Evolutionary conservation across 2,888 invertebrate genomes (phyloP).

Genomic region (Andrena minutula): DNA sequence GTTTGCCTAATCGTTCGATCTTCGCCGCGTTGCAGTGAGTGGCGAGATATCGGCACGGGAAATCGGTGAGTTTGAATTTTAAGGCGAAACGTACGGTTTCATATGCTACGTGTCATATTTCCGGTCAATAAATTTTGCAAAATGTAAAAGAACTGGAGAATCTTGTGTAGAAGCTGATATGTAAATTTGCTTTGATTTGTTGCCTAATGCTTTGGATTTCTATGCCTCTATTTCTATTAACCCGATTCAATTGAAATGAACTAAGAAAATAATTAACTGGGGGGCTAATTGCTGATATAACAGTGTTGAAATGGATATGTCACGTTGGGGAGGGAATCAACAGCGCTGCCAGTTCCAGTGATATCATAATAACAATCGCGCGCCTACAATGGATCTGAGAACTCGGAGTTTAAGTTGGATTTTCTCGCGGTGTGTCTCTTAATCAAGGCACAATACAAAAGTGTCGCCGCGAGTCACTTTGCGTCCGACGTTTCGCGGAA

Average conservation of each 20-base stretch:
- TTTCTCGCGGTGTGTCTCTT: background rate
- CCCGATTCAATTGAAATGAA: too few relatives aligned
- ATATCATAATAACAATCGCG: background rate
- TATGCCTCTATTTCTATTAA: background rate
- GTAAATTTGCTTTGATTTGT: too few relatives aligned
- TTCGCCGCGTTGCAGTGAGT: slow-evolving; percentile 7
- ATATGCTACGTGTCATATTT: background rate
- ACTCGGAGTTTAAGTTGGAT: background rate
- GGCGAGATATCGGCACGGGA: background rate
- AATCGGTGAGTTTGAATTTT: background rate
- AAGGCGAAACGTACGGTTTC: background rate
- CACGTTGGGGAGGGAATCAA: too few relatives aligned
- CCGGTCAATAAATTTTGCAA: background rate
- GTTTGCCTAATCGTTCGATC: slow-evolving; percentile 72
- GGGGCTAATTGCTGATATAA: too few relatives aligned
- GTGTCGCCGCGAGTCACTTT: slow-evolving; percentile 32
- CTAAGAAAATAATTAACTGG: too few relatives aligned
- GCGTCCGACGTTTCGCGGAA: slow-evolving; percentile 45
- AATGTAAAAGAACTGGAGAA: too few relatives aligned
- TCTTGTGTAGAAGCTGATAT: too few relatives aligned
- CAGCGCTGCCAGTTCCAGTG: background rate
- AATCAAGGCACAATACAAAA: background rate
- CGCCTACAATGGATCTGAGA: background rate
- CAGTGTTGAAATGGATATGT: background rate
- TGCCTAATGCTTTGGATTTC: too few relatives aligned